These are phyloP conservation scores for Cryptotis parvus DNA, from an alignment of 2,113 vertebrate genomes.

Conservation along the genomic window DNA sequence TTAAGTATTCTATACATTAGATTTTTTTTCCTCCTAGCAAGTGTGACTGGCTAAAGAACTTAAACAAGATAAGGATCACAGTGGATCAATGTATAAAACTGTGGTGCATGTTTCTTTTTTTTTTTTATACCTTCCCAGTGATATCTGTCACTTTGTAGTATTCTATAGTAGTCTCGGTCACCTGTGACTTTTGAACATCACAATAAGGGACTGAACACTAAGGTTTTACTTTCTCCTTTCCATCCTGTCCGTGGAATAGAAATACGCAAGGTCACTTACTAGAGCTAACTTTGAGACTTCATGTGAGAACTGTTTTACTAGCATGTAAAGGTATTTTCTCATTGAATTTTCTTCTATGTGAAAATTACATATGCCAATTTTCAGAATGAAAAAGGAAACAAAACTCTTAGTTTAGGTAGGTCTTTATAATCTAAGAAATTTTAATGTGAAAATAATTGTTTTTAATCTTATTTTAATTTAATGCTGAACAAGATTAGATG, in stretches of 20 bases:
- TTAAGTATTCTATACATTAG: not conserved
- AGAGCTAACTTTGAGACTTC: constrained; percentile 14
- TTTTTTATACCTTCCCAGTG: not conserved
- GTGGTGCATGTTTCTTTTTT: not conserved
- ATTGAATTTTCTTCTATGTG: not conserved
- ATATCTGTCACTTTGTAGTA: not conserved
- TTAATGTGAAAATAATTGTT: not conserved
- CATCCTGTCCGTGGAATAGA: not conserved
- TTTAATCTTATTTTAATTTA: not conserved
- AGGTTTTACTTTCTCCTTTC: not conserved
- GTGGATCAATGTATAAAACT: not conserved
- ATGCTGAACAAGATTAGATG: no score
- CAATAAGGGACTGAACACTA: not conserved
- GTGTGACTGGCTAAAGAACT: not conserved
- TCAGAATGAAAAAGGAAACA: not conserved
- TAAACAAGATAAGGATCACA: not conserved
- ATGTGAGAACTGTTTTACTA: not conserved
- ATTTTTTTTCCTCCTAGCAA: not conserved
- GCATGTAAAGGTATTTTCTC: not conserved
- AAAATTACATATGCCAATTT: not conserved
- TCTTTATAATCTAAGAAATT: not conserved
- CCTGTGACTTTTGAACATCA: not conserved
- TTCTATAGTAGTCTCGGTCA: not conserved
- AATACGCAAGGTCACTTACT: not conserved
- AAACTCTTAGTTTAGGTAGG: not conserved